Evolutionary conservation across 2,888 invertebrate genomes (phyloP).

Genomic region (Euproctis similis): DNA sequence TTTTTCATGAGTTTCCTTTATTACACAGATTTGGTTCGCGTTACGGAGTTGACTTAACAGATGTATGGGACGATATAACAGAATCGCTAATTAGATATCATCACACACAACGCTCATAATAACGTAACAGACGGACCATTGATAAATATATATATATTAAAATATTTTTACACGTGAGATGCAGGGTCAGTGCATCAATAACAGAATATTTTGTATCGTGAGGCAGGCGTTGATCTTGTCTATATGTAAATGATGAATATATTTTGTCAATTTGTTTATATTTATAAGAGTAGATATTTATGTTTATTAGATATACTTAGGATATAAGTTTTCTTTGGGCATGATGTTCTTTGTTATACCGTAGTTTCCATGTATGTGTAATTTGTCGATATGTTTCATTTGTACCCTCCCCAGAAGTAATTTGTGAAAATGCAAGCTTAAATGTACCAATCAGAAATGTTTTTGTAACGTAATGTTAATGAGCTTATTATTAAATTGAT

Average conservation of each 20-base stretch:
- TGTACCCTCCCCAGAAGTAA: not conserved
- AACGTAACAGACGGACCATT: slow-evolving; percentile 64
- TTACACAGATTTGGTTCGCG: slow-evolving; percentile 22
- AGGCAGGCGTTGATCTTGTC: slow-evolving; percentile 49
- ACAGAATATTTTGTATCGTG: slow-evolving; percentile 49
- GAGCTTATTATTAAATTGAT: slow-evolving; percentile 27
- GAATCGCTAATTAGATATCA: slow-evolving; percentile 47
- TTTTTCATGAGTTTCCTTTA: slow-evolving; percentile 9
- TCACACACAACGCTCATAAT: slow-evolving; percentile 54
- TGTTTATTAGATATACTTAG: slow-evolving; percentile 34
- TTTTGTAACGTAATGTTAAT: slow-evolving; percentile 12
- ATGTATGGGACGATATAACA: slow-evolving; percentile 22
- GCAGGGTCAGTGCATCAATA: slow-evolving; percentile 33
- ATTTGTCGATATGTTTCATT: slow-evolving; percentile 13
- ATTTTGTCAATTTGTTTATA: slow-evolving; percentile 68
- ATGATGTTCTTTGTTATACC: slow-evolving; percentile 32
- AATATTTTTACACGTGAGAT: slow-evolving; percentile 64
- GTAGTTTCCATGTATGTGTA: slow-evolving; percentile 19
- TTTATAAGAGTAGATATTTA: slow-evolving; percentile 43
- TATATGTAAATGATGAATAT: slow-evolving; percentile 55
- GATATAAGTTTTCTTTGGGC: slow-evolving; percentile 21
- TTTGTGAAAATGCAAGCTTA: not conserved
- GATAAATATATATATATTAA: slow-evolving; percentile 56
- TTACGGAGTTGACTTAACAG: slow-evolving; percentile 24
- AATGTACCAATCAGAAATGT: not conserved